These are phyloP conservation scores for Dromiciops gliroides DNA, from an alignment of 2,113 vertebrate genomes.

Conservation along the genomic window DNA sequence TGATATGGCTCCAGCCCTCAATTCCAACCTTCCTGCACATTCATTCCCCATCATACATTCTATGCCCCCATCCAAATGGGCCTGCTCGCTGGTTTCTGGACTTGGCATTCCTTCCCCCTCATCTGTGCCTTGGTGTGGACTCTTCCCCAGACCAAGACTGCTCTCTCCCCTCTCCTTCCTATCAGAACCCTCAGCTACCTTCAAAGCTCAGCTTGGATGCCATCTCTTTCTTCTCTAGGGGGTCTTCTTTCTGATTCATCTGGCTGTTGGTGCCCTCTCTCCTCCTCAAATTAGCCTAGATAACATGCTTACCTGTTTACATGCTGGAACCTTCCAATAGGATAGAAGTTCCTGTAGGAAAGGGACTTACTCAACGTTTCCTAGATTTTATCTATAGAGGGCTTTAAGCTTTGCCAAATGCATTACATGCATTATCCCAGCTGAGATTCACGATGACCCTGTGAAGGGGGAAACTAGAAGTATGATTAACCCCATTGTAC, in stretches of 20 bases:
- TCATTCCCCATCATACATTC: not conserved
- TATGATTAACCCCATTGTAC: not conserved
- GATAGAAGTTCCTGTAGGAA: not conserved
- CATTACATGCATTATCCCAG: not conserved
- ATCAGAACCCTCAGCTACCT: not conserved
- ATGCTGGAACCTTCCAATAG: not conserved
- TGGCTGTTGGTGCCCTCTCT: not conserved
- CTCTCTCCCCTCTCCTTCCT: not conserved
- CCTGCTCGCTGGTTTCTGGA: not conserved
- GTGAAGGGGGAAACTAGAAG: not conserved
- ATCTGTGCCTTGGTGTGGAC: not conserved
- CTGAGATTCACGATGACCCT: not conserved
- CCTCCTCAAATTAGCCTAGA: not conserved
- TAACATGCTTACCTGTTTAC: not conserved
- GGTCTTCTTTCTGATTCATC: not conserved
- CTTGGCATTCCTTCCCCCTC: not conserved
- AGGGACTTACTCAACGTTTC: not conserved
- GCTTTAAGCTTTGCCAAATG: not conserved
- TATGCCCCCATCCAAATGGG: not conserved
- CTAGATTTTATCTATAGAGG: not conserved
- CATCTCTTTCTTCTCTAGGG: not conserved
- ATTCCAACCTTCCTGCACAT: too few species aligned
- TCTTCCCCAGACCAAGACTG: not conserved
- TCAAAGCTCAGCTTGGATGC: not conserved
- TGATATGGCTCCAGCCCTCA: too few species aligned